phyloP scores from a whole-genome alignment of 2,797 vertebrate genomes.

The Propithecus deckenii region DNA sequence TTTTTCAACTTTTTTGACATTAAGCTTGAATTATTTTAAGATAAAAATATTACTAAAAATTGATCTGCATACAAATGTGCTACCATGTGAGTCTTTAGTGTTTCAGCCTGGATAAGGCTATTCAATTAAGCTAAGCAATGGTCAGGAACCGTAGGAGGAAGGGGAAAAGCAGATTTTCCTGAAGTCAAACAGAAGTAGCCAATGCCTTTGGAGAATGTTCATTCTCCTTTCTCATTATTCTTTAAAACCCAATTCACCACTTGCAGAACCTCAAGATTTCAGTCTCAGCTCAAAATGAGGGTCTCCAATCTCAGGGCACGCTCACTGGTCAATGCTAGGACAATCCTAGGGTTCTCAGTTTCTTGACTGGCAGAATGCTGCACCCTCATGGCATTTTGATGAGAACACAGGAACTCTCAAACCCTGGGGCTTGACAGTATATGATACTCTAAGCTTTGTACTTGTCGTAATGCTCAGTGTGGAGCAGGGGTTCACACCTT shows the following conservation, averaged over 20 bases:
- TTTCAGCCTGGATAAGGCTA: neutral
- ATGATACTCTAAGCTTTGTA: neutral
- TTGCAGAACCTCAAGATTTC: neutral
- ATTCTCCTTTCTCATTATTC: neutral
- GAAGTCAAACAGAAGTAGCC: neutral
- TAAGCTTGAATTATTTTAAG: neutral
- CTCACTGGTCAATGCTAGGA: too few species aligned
- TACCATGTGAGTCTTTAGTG: neutral
- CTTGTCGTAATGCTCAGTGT: neutral
- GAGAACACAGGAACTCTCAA: neutral
- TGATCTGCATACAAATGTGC: neutral
- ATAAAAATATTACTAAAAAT: neutral
- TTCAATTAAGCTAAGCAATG: neutral
- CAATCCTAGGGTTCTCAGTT: fast-evolving
- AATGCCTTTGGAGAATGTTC: neutral
- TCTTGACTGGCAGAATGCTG: neutral
- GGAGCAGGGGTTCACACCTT: neutral
- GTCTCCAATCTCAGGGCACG: neutral
- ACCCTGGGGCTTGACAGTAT: too few species aligned
- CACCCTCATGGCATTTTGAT: neutral
- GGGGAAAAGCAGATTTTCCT: neutral
- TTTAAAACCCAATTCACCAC: neutral
- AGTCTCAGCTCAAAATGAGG: neutral
- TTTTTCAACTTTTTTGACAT: neutral
- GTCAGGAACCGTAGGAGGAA: neutral